A percentile compares a stretch with the other conserved stretches of the same genome.
These are phyloP conservation scores for Neoseiulus cucumeris DNA, from an alignment of 1,140 invertebrate species.

Conservation along the genomic window DNA sequence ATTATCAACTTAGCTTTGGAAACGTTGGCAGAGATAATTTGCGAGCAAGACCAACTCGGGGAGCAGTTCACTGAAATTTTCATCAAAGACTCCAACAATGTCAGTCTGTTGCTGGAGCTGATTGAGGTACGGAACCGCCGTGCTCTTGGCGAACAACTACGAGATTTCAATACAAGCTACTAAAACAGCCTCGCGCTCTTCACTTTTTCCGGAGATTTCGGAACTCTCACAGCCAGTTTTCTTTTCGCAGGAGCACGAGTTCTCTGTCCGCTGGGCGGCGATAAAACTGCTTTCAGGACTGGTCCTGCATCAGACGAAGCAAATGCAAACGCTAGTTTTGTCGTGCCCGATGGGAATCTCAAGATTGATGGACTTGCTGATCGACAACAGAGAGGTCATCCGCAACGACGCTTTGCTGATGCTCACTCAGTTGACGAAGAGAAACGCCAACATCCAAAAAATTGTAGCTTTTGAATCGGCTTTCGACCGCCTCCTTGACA, in stretches of 20 bases:
- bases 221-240: background rate
- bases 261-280: slow-evolving; percentile 64
- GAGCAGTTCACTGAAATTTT: slow-evolving; percentile 97
- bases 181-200: too few relatives aligned
- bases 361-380: slow-evolving; percentile 84
- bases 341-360: slow-evolving; percentile 91
- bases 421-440: slow-evolving; percentile 78
- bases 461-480: slow-evolving; percentile 98
- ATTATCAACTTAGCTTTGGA: slow-evolving; percentile 77
- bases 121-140: too few relatives aligned
- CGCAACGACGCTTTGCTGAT: slow-evolving; percentile 83
- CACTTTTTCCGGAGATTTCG: too few relatives aligned
- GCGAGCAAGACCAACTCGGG: slow-evolving; percentile 42
- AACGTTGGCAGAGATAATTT: slow-evolving; percentile 72
- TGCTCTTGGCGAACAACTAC: too few relatives aligned
- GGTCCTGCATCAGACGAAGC: slow-evolving; percentile 53
- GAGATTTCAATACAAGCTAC: too few relatives aligned
- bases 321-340: slow-evolving; percentile 84
- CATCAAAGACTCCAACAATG: slow-evolving; percentile 71
- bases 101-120: slow-evolving; percentile 58
- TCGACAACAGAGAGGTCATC: slow-evolving; percentile 83
- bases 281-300: slow-evolving; percentile 63
- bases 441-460: slow-evolving; percentile 95
- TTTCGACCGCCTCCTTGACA: slow-evolving; percentile 83
- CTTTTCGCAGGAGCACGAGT: slow-evolving; percentile 51